Conservation (phyloP, 2,797 vertebrate genomes). For the Carapus acus region DNA sequence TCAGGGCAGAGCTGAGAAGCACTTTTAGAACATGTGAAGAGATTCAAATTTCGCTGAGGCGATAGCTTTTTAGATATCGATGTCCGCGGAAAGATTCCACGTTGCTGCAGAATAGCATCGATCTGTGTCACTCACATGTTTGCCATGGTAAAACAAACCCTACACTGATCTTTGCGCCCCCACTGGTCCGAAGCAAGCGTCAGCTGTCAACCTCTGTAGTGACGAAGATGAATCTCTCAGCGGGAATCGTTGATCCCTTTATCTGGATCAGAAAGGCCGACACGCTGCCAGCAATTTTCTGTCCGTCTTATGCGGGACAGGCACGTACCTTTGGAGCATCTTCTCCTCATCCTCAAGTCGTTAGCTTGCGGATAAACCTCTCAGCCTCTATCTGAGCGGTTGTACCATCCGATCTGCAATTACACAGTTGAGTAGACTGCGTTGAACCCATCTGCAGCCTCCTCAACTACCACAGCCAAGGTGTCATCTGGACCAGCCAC, state of each 20-base stretch:
- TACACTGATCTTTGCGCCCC: constrained; percentile 20
- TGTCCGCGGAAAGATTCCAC: constrained; percentile 25
- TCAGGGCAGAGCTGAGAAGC: constrained; percentile 25
- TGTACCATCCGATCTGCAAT: constrained; percentile 33
- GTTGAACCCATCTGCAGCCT: constrained; percentile 23
- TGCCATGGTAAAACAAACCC: not conserved
- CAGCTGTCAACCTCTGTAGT: constrained; percentile 11
- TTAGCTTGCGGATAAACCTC: constrained; percentile 23
- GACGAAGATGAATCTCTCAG: constrained; percentile 2
- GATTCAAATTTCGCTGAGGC: constrained; percentile 33
- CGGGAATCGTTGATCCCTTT: not conserved
- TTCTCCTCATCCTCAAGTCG: constrained; percentile 18
- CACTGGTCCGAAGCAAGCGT: constrained; percentile 30
- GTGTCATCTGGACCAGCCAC: constrained; percentile 17
- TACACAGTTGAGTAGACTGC: constrained; percentile 39
- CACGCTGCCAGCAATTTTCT: constrained; percentile 10
- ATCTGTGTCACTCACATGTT: not conserved
- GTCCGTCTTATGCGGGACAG: not conserved
- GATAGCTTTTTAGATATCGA: constrained; percentile 19
- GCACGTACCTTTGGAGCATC: constrained; percentile 9
- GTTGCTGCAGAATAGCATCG: constrained; percentile 3
- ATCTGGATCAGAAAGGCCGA: constrained; percentile 8
- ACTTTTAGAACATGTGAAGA: constrained; percentile 37
- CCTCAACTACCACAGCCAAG: not conserved
- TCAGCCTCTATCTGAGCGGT: constrained; percentile 17